Conservation (phyloP, 1,140 invertebrate species). For the Cyrtorhinus lividipennis region DNA sequence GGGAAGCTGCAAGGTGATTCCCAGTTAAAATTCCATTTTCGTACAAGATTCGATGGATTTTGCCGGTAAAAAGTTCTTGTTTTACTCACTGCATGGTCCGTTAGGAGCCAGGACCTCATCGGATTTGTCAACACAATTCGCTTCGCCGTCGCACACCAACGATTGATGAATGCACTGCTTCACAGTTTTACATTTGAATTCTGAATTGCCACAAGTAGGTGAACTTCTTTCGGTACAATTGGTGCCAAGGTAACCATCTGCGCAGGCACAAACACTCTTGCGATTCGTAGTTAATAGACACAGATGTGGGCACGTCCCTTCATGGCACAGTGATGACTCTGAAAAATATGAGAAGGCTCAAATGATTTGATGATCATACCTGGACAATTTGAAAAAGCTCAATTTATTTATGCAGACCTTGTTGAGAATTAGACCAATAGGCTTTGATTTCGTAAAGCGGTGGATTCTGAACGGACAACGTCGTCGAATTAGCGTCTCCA, state of each 20-base stretch:
- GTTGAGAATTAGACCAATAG: constrained; percentile 36
- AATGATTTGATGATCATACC: neutral
- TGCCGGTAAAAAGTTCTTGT: neutral
- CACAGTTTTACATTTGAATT: neutral
- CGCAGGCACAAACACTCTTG: constrained; percentile 36
- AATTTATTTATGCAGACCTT: constrained; percentile 28
- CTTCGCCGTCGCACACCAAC: constrained; percentile 39
- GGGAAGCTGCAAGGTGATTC: no score
- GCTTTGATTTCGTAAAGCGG: constrained; percentile 47
- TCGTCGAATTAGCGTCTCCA: constrained; percentile 29
- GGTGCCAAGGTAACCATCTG: constrained; percentile 30
- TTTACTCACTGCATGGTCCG: constrained; percentile 17
- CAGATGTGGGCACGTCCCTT: constrained; percentile 26
- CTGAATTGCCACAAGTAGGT: neutral
- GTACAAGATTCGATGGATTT: no score
- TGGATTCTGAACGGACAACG: constrained; percentile 36
- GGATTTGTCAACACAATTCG: constrained; percentile 43
- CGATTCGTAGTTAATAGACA: constrained; percentile 38
- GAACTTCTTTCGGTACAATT: neutral
- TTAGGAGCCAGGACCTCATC: constrained; percentile 33
- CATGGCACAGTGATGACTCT: neutral
- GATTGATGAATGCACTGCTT: constrained; percentile 25
- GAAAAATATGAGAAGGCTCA: neutral
- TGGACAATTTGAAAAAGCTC: neutral
- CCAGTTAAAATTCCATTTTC: no score